Base-by-base conservation (phyloP, 1,140 invertebrate species). In the Orius insidiosus region DNA sequence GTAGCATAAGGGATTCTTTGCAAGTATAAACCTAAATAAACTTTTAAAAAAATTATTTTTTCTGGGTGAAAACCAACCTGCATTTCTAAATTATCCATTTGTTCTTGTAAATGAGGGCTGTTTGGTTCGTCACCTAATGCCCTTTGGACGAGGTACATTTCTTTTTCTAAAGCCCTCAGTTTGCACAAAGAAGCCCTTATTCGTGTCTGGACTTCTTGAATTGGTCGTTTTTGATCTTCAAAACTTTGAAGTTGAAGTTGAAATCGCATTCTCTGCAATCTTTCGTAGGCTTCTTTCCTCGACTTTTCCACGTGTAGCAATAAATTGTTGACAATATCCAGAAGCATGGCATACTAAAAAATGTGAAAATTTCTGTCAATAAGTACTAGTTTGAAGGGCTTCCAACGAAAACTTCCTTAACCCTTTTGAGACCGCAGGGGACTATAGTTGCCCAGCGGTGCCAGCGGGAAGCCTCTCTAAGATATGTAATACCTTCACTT, bases 301-400 rank as follows among this genome's bases (percentile, higher is more conserved):
- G 89, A 84, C 1, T 93, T 92, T 64, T 98, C 94, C 10, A 97
- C 89, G 64, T 95, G 95, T 1, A 98, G 71, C 32, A 98, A 63
- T 2, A 98, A 67, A 68, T 98, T 97, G 64, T 98, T 98, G 0
- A 98, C 81, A 50, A 98, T 85, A 60, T 98, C 94, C 53, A 98
- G 65, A 14, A 97, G 76, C 85, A 96, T 95, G 1, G 83, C 81
- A 65, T 95, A 97, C 74, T 87, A 59, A 53, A 67, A 62, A 47
- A 56, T n/a, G n/a, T n/a, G n/a, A n/a, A n/a, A n/a, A n/a, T n/a
- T n/a, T n/a, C n/a, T n/a, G n/a, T n/a, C n/a, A n/a, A n/a, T n/a
- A n/a, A n/a, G n/a, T n/a, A n/a, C n/a, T n/a, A 24, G 3, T 24
- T 24, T 4, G 3, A 24, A 24, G 24, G 24, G 7, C 7, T 24